A percentile compares a stretch with the other conserved stretches of the same genome.
Conservation (phyloP, 2,113 vertebrate genomes). For the Hemichromis elongatus region DNA sequence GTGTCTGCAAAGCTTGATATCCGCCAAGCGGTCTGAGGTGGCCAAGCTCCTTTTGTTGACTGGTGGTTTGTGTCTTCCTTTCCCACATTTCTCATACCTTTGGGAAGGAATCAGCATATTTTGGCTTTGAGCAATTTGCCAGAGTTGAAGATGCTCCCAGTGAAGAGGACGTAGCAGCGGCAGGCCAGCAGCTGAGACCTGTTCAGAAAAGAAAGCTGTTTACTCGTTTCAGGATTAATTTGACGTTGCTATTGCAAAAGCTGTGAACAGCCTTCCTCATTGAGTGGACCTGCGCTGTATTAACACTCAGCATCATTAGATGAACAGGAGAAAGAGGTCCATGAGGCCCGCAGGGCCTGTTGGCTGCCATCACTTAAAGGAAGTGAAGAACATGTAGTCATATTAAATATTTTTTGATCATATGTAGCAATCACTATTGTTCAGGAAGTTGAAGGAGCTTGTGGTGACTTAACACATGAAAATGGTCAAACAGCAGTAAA, state of each 20-base stretch:
- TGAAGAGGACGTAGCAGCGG: background rate
- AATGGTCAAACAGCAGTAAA: background rate
- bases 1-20: background rate
- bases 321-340: constrained; percentile 8
- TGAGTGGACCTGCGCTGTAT: background rate
- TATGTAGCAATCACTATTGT: background rate
- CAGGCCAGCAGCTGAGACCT: constrained; percentile 20
- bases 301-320: background rate
- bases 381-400: background rate
- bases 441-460: background rate
- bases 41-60: background rate
- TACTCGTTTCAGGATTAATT: constrained; percentile 16
- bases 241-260: background rate
- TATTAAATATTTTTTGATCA: background rate
- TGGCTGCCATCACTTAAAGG: background rate
- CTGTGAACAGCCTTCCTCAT: background rate
- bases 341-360: constrained; percentile 25
- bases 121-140: background rate
- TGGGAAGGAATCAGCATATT: background rate
- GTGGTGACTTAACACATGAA: background rate
- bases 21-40: background rate
- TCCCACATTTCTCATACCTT: background rate
- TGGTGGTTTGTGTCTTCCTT: background rate
- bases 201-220: background rate
- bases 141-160: background rate